Evolutionary conservation across 2,113 vertebrate species (phyloP), one percentile per base, ranked within the genome.

Genomic region (Phalacrocorax carbo): DNA sequence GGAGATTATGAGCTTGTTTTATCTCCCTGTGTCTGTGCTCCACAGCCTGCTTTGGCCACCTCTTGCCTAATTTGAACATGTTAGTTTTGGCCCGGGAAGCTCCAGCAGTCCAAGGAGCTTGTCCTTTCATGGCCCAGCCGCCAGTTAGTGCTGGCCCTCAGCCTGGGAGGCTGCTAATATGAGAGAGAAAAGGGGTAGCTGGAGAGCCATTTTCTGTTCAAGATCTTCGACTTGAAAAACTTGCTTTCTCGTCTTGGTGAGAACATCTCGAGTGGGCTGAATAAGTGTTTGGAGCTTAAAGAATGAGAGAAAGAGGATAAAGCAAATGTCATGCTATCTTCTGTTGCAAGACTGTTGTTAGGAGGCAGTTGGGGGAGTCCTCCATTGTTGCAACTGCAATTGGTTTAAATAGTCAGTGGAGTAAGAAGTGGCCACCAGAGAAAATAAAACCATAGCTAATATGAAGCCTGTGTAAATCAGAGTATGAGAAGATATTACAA

Each of bases 111-210:
- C 0, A 0, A 86, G 52, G 36, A 94, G 36, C 49, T 88, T 82
- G 92, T 94, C 72, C 76, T 93, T 92, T 95, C 38, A 83, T 96
- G 95, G 92, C 79, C 82, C 90, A 93, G 60, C 15, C 69, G 71
- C 30, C 48, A 78, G 23, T 78, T 52, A 57, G 48, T 86, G 60
- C 92, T 96, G 96, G 95, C 83, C 42, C 68, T 66, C 0, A 0
- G 82, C 82, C 94, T 95, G 57, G 76, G 92, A 70, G 86, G 71
- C 83, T 94, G 92, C 83, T 90, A 60, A 86, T 88, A 44, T 71
- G 72, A 92, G 71, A 88, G 66, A 52, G 60, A 58, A 46, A 75
- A 88, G 10, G n/a, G 60, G 82, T 73, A 86, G 30, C 88, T 86
- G 42, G 90, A 88, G 80, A 94, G 38, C n/a, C 55, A 23, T 93